Evolutionary conservation across 2,797 vertebrate genomes (phyloP).

Genomic region (Lepidocolaptes lacrymiger): DNA sequence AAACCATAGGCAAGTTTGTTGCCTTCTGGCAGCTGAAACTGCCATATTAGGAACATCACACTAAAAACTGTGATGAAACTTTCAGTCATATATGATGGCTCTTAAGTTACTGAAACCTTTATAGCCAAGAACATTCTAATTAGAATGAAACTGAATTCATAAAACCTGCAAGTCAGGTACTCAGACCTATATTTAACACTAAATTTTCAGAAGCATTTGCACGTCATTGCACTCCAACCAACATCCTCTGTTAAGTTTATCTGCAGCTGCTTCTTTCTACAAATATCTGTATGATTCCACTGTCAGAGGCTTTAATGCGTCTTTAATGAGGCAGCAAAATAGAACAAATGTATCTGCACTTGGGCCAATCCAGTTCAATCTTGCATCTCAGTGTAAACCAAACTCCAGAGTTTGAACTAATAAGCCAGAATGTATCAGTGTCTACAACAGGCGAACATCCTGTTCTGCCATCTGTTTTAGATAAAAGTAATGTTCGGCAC

Average conservation of each 20-base stretch:
- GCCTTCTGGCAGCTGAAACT: neutral
- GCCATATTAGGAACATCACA: neutral
- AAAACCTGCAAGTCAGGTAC: neutral
- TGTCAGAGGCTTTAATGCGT: neutral
- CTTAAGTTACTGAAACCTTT: neutral
- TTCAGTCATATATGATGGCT: neutral
- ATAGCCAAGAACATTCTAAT: neutral
- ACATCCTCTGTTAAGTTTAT: neutral
- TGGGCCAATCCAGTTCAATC: neutral
- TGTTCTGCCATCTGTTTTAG: neutral
- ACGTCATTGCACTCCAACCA: neutral
- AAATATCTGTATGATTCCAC: neutral
- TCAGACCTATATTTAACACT: neutral
- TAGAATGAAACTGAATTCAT: neutral
- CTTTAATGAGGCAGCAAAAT: neutral
- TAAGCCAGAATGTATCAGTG: neutral
- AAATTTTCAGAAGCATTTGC: neutral
- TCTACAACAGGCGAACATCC: neutral
- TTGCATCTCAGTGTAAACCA: neutral
- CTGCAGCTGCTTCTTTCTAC: constrained; percentile 17
- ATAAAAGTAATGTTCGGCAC: neutral
- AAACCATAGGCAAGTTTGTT: accelerated
- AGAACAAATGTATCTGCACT: neutral
- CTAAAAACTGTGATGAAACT: neutral
- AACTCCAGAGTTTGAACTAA: neutral